Percentiles rank a stretch among this genome's conserved stretches.
Conservation (phyloP, 92 coral and sea anemone genomes). For the Virgularia gustaviana region DNA sequence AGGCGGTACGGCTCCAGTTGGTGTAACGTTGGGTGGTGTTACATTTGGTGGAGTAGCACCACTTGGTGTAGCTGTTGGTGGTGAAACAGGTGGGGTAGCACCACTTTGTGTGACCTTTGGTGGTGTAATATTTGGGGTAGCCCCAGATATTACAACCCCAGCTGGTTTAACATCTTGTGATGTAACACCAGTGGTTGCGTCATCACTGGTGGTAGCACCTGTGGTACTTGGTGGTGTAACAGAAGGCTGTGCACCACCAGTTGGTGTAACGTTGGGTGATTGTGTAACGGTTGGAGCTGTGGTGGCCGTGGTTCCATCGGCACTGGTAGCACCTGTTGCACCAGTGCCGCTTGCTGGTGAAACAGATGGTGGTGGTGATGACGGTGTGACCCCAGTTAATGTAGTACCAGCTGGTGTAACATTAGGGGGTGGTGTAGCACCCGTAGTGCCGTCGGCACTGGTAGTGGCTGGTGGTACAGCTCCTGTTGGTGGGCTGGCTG, state of each 20-base stretch:
- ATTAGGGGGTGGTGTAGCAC: not conserved
- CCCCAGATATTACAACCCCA: not conserved
- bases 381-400: too few species aligned
- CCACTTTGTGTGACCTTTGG: constrained; percentile 4
- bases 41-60: not conserved
- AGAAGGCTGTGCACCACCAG: not conserved
- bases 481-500: not conserved
- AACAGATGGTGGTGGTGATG: too few species aligned
- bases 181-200: not conserved
- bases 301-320: not conserved
- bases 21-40: not conserved
- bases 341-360: not conserved
- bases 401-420: too few species aligned
- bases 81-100: not conserved
- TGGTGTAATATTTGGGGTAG: not conserved
- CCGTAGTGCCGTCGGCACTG: not conserved
- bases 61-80: not conserved
- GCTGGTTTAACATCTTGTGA: not conserved
- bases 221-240: not conserved
- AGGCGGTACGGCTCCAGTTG: not conserved
- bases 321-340: not conserved
- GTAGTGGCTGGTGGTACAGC: not conserved
- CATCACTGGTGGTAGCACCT: too few species aligned
- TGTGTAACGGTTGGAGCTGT: not conserved
- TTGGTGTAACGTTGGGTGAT: not conserved